phyloP scores from a whole-genome alignment of 2,113 vertebrate species.

The Anoura caudifer region DNA sequence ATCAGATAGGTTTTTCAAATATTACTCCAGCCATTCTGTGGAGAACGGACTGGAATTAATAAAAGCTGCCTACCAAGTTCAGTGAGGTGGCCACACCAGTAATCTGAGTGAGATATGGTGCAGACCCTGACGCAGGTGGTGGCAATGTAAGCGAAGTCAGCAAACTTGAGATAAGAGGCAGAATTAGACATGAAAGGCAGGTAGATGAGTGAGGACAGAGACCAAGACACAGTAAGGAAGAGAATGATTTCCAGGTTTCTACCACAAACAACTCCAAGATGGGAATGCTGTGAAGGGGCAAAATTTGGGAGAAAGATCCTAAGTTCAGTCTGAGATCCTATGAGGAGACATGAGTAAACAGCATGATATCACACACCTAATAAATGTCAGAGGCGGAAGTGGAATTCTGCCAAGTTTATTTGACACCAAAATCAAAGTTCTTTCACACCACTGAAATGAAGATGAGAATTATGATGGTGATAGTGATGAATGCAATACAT shows the following conservation, averaged over 20 bases:
- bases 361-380: background rate
- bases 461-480: background rate
- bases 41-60: background rate
- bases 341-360: background rate
- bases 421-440: background rate
- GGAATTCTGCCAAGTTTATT: background rate
- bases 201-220: background rate
- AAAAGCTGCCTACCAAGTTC: background rate
- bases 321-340: background rate
- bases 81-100: background rate
- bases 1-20: background rate
- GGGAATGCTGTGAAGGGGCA: background rate
- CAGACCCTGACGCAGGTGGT: background rate
- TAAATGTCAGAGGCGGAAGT: background rate
- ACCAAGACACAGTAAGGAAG: background rate
- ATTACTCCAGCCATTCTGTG: background rate
- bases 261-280: background rate
- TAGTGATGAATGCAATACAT: background rate
- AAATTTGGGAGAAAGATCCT: background rate
- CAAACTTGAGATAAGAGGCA: background rate
- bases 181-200: background rate
- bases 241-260: background rate
- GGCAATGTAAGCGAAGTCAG: background rate
- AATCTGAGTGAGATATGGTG: background rate
- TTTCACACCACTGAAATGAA: background rate